Conservation (phyloP, 2,113 vertebrate genomes). For the Chitala chitala region DNA sequence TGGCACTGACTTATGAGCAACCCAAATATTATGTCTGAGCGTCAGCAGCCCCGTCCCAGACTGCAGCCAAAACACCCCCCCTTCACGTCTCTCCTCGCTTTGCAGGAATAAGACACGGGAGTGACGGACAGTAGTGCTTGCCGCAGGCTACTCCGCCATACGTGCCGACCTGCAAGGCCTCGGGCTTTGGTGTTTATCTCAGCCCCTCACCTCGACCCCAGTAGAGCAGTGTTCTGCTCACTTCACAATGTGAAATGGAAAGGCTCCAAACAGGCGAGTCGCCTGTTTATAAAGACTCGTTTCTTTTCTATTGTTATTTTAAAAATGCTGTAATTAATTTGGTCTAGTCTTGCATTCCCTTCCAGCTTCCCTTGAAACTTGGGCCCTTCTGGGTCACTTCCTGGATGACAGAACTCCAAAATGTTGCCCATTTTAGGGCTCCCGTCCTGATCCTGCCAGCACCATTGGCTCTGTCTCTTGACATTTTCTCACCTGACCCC, state of each 20-base stretch:
- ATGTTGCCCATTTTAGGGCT: no score
- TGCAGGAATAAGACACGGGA: constrained; percentile 38
- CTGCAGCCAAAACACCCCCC: constrained; percentile 68
- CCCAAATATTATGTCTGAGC: constrained; percentile 77
- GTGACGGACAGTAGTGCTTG: constrained; percentile 34
- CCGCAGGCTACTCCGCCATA: background rate
- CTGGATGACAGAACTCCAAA: constrained; percentile 5
- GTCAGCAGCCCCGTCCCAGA: constrained; percentile 59
- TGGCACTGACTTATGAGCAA: constrained; percentile 57
- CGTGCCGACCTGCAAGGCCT: background rate
- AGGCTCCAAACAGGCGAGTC: background rate
- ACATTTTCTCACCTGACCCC: no score
- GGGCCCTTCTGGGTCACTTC: background rate
- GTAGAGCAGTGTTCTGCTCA: background rate
- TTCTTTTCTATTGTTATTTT: no score
- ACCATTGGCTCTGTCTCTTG: no score
- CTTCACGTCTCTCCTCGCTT: no score
- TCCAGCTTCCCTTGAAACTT: background rate
- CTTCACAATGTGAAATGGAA: background rate
- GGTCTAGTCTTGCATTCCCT: constrained; percentile 17
- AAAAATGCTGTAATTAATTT: background rate
- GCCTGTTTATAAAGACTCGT: background rate
- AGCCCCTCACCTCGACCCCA: background rate
- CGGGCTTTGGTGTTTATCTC: background rate
- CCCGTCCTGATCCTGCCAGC: no score